Conservation (phyloP, 64 coral and sea anemone genomes). For the Porites lutea region DNA sequence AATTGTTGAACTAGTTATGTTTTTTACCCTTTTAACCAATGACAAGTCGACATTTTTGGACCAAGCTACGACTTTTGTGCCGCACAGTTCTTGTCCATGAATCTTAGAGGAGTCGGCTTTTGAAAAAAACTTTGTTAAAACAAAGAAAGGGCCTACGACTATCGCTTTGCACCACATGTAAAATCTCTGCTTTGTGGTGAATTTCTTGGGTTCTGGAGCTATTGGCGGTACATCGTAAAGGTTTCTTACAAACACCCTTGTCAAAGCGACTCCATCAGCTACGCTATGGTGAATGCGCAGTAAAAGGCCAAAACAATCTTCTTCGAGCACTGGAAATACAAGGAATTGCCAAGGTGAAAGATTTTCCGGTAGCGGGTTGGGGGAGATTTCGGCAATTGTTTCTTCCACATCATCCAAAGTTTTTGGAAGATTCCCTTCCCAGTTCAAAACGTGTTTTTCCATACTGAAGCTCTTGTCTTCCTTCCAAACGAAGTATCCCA, state of each 20-base stretch:
- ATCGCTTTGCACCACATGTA: conserved; percentile 98
- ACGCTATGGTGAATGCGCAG: conserved; percentile 94
- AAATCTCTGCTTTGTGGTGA: conserved; percentile 84
- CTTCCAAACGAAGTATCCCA: conserved; percentile 87
- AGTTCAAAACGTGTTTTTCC: conserved; percentile 78
- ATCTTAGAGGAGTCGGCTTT: conserved; percentile 70
- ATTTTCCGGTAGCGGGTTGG: conserved; percentile 46
- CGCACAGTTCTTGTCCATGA: conserved; percentile 86
- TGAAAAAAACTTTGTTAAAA: conserved; percentile 81
- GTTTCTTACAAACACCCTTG: conserved; percentile 90
- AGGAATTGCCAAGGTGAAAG: conserved; percentile 96
- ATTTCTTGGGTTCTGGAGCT: conserved; percentile 83
- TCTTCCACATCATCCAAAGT: conserved; percentile 68
- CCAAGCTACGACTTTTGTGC: conserved; percentile 88
- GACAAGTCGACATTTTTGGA: conserved; percentile 79
- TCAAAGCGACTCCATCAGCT: conserved; percentile 90
- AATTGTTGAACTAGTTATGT: conserved; percentile 84
- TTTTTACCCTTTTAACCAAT: conserved; percentile 90
- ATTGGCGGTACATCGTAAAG: conserved; percentile 84
- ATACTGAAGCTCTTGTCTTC: conserved; percentile 88
- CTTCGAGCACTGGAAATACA: conserved; percentile 78
- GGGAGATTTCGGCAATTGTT: conserved; percentile 76
- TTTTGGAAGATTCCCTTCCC: conserved; percentile 74
- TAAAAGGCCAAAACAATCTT: conserved; percentile 72
- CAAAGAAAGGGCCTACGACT: conserved; percentile 74